Base-by-base conservation (phyloP, 2,888 invertebrate genomes). In the Empis livida region DNA sequence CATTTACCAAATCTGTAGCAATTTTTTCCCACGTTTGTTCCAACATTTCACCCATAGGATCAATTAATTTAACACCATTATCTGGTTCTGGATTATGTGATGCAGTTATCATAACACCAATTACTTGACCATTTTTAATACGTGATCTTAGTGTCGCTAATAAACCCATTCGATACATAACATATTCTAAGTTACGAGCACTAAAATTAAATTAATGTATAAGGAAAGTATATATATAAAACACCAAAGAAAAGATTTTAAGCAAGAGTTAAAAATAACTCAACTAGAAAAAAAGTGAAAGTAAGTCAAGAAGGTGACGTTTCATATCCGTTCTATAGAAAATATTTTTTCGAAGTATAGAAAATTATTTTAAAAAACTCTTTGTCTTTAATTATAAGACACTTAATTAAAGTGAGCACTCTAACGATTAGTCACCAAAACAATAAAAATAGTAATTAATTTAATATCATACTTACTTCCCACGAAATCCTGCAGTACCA, bases 91-190 rank as follows among this genome's bases (percentile, higher is more conserved):
- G 84, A 71, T 99, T 99, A 67, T 99, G 99, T 0, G 97, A 97
- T 0, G 99, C 99, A 0, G 99, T 99, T 51, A 99, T 91, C 96
- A 99, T 96, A n/a, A 96, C 78, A 39, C 99, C 99, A 60, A 95
- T 84, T 32, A 83, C 78, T 59, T 83, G 83, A 80, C 93, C 90
- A 71, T 81, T 80, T 61, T 84, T 85, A 52, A 74, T 74, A 59
- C 87, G 80, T 11, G 96, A 94, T 45, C 96, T 75, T 27, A 99
- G 73, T 5, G 85, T 89, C 10, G 95, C 93, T 56, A 97, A 71
- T 30, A 96, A 71, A 5, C 96, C 97, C 87, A 96, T 91, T 46
- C 97, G 79, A 67, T 87, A 96, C 70, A 94, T 82, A 17, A 97
- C 86, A 76, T 93, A 92, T 56, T 89, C 86, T 60, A 99, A 72